Percentiles rank a stretch among this genome's conserved stretches.
Conservation (phyloP, 2,797 vertebrate genomes). For the Hydrocynus forskahlii region DNA sequence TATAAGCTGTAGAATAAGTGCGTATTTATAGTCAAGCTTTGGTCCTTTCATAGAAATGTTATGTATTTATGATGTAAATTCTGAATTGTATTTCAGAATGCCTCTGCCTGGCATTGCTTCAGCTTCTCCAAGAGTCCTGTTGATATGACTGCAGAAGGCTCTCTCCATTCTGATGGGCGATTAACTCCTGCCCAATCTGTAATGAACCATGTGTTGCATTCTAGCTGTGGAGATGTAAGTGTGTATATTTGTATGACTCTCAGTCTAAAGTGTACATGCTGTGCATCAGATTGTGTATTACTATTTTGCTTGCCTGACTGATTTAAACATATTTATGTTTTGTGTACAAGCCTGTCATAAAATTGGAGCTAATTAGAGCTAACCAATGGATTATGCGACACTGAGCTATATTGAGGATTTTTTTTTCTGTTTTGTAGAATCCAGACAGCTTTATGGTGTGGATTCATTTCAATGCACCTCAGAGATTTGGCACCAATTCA, state of each 20-base stretch:
- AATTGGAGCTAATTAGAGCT: not conserved
- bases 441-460: conserved; percentile 87
- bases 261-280: not conserved
- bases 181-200: conserved; percentile 83
- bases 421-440: conserved; percentile 76
- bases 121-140: conserved; percentile 88
- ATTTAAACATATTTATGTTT: not conserved
- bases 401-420: not conserved
- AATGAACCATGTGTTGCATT: conserved; percentile 90
- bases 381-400: not conserved
- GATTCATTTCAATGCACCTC: conserved; percentile 91
- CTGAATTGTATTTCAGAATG: conserved; percentile 77
- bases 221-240: conserved; percentile 88
- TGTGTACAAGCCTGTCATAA: not conserved
- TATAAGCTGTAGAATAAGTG: not conserved
- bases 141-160: conserved; percentile 65
- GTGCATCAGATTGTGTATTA: not conserved
- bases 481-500: conserved; percentile 78
- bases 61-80: too few species aligned
- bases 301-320: too few species aligned
- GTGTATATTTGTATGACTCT: not conserved
- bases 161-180: conserved; percentile 67
- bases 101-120: conserved; percentile 91
- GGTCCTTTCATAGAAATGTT: not conserved
- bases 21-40: not conserved